Base-by-base conservation (phyloP, 1,140 invertebrate genomes). In the Bombyx mandarina region DNA sequence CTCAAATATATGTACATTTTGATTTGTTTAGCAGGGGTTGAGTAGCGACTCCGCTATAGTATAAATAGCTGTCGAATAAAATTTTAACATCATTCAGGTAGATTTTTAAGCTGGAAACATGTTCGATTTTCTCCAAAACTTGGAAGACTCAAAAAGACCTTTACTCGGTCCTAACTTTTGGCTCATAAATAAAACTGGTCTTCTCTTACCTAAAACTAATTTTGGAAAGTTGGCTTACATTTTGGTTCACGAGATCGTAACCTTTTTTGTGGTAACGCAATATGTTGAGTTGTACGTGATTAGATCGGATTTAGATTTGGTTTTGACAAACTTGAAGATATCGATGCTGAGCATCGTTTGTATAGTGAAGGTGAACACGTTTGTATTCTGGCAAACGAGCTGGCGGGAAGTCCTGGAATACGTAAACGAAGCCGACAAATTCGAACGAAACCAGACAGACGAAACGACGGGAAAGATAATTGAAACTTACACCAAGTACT, bases 311-410 rank as follows among this genome's bases (percentile, higher is more conserved):
- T 61, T 82, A 52, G 72, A 82, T 59, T 63, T 71, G 1, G 73
- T 84, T 0, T 52, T 82, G 10, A 77, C 71, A 6, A 86, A 86
- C 60, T 58, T 86, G 8, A 84, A 71, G 56, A 82, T 83, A 57
- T 79, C 81, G 6, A 80, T 86, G 75, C 53, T 83, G 8, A 84
- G 83, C 60, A 70, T 75, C n/a, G 71, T 86, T 22, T 81, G 77
- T 49, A 51, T 74, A 8, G 62, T 79, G 1, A 86, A 86, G 60
- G 64, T 66, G 0, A 75, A 79, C 48, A 74, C 73, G 0, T 84
- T 78, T 54, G 22, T 79, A 6, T 64, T 81, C 9, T 84, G 77
- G 75, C 80, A 82, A 63, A 45, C 54, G 1, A 59, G 66, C 8
- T 86, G 83, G 83, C 71, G 62, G 43, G 55, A 78, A 45, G 56